Percentiles rank a stretch among this genome's conserved stretches.
Evolutionary conservation across 2,888 invertebrate species (phyloP).

Genomic region (Cryptophagus acutangulus): DNA sequence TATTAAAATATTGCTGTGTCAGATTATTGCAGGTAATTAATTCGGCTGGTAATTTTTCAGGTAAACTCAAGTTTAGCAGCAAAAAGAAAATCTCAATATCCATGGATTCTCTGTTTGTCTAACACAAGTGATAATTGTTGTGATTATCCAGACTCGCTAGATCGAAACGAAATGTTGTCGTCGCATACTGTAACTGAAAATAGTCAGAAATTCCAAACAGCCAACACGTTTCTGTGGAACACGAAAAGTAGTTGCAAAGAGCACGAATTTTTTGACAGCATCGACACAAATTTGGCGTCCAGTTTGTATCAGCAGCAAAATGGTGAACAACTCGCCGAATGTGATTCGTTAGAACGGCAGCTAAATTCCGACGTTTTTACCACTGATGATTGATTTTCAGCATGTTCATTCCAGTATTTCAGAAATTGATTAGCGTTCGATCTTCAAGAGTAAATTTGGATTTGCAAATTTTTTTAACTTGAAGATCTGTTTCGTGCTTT

Average conservation of each 20-base stretch:
- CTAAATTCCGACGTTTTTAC: constrained; percentile 31
- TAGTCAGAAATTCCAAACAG: constrained; percentile 45
- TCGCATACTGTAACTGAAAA: too few species aligned
- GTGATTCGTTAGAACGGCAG: constrained; percentile 54
- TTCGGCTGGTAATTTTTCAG: constrained; percentile 28
- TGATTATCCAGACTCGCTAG: constrained; percentile 53
- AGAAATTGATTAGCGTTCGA: constrained; percentile 17
- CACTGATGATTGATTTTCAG: not conserved
- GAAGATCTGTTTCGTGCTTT: constrained; percentile 25
- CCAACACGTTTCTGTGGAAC: constrained; percentile 55
- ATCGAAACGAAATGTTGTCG: constrained; percentile 42
- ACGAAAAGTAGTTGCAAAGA: constrained; percentile 37
- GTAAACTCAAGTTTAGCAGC: constrained; percentile 35
- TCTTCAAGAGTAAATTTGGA: constrained; percentile 34
- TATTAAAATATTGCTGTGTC: too few species aligned
- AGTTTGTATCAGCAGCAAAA: constrained; percentile 48
- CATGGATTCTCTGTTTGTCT: constrained; percentile 48
- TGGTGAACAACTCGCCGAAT: constrained; percentile 55
- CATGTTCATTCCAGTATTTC: constrained; percentile 4
- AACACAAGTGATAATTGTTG: constrained; percentile 37
- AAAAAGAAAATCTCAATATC: constrained; percentile 47
- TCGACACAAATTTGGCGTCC: constrained; percentile 49
- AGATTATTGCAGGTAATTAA: too few species aligned
- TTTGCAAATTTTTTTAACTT: constrained; percentile 34
- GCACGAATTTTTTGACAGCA: constrained; percentile 67